Evolutionary conservation across 2,888 invertebrate genomes (phyloP), one percentile per base, ranked within the genome.

Genomic region (Nymphalis c-album): DNA sequence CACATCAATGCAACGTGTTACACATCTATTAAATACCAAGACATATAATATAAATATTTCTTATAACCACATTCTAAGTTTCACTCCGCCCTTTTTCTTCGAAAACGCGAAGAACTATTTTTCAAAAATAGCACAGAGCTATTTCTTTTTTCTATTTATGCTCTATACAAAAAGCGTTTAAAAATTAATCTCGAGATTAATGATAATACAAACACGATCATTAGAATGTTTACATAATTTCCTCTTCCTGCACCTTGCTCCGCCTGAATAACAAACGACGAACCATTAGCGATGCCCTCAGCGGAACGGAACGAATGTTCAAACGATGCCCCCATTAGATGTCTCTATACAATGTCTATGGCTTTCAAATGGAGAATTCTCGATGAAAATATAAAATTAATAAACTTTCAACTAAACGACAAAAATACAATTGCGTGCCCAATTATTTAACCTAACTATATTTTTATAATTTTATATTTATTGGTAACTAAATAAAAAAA

Each of bases 291-390:
- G 53, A 60, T 60, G 60, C 76, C 76, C 78, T 75, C 83, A 78
- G 74, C 82, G 83, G 82, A 83, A 83, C 85, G 86, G 83, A 87
- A 86, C 85, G 82, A 77, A 75, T 69, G 26, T 60, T 60, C 70
- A 72, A 67, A 68, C 59, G 50, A 40, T 20, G 51, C 16, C 63
- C 60, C 67, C 60, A 65, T 71, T 71, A 67, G 53, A 55, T 62
- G 58, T 59, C 53, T 58, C 45, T 40, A 64, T 64, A 59, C 62
- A 68, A 60, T 62, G 61, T 67, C 65, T 67, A 66, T 68, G 63
- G 66, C 67, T 68, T 71, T 67, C 67, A 47, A 51, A 67, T 51
- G n/a, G 17, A 47, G 46, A 50, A 47, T 60, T 31, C 17, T 31
- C 16, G 1, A n/a, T 31, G 1, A 31, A n/a, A n/a, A n/a, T n/a